Conservation (phyloP, 2,113 vertebrate species). For the Nycticryphes semicollaris region DNA sequence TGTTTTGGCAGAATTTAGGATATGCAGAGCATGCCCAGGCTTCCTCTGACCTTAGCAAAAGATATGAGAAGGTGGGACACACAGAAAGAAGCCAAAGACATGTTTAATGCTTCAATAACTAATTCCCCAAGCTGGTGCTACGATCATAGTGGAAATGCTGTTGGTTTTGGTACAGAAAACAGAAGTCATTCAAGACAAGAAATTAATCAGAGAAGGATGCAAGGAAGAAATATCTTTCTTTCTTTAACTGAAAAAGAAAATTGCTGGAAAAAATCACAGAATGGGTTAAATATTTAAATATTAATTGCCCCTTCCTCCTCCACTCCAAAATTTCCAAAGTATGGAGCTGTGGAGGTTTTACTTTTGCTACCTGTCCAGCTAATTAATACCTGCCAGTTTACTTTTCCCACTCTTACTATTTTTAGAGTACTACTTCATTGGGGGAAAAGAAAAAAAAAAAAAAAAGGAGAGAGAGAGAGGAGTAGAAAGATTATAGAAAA, state of each 20-base stretch:
- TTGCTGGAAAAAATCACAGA: background rate
- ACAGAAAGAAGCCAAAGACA: background rate
- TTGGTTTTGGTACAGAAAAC: background rate
- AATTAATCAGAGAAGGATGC: background rate
- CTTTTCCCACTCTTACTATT: slow-evolving; percentile 43
- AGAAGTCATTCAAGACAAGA: background rate
- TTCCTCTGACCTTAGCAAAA: background rate
- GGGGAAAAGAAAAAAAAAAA: background rate
- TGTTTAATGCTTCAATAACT: background rate
- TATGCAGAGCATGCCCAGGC: background rate
- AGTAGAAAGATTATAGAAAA: background rate
- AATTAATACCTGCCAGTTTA: slow-evolving; percentile 63
- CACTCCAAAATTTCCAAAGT: background rate
- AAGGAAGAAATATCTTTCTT: background rate
- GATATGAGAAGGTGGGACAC: background rate
- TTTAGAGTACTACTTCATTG: background rate
- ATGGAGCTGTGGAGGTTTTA: background rate
- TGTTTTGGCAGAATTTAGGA: background rate
- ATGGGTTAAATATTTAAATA: background rate
- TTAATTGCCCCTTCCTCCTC: background rate
- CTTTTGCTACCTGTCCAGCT: slow-evolving; percentile 18
- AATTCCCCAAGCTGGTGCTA: background rate
- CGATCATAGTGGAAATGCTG: background rate
- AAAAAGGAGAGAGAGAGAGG: background rate
- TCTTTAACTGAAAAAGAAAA: background rate